A percentile compares a stretch with the other conserved stretches of the same genome.
phyloP scores from a whole-genome alignment of 2,888 invertebrate genomes.

The Mongoloraphidia duomilia region DNA sequence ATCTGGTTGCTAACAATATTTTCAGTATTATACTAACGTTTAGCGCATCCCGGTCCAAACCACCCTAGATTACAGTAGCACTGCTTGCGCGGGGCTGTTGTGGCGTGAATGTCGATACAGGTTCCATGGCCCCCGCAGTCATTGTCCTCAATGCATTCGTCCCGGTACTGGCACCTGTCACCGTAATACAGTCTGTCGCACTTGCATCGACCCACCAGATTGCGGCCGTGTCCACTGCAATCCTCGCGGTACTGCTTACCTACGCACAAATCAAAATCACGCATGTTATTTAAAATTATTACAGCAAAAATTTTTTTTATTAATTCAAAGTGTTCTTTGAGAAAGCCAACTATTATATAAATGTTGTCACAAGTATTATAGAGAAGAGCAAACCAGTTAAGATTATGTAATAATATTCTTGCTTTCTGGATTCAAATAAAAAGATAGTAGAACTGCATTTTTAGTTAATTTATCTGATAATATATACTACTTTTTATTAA shows the following conservation, averaged over 20 bases:
- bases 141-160: slow-evolving; percentile 71
- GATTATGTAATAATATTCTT: no score
- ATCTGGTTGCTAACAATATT: not conserved
- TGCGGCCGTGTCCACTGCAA: slow-evolving; percentile 75
- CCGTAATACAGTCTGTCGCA: slow-evolving; percentile 74
- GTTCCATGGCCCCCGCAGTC: slow-evolving; percentile 80
- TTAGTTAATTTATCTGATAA: no score
- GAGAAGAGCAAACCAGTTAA: no score
- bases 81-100: slow-evolving; percentile 64
- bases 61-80: slow-evolving; percentile 87
- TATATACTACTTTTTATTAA: no score
- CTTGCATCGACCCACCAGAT: slow-evolving; percentile 61
- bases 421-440: no score
- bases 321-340: no score
- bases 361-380: no score
- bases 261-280: slow-evolving; percentile 20
- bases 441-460: no score
- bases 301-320: no score
- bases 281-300: no score
- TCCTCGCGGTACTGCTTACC: slow-evolving; percentile 67
- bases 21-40: slow-evolving; percentile 42
- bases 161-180: slow-evolving; percentile 68
- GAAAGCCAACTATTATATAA: no score
- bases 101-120: slow-evolving; percentile 69
- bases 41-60: slow-evolving; percentile 72